phyloP scores from a whole-genome alignment of 2,888 invertebrate species.

The Coenonympha glycerion region DNA sequence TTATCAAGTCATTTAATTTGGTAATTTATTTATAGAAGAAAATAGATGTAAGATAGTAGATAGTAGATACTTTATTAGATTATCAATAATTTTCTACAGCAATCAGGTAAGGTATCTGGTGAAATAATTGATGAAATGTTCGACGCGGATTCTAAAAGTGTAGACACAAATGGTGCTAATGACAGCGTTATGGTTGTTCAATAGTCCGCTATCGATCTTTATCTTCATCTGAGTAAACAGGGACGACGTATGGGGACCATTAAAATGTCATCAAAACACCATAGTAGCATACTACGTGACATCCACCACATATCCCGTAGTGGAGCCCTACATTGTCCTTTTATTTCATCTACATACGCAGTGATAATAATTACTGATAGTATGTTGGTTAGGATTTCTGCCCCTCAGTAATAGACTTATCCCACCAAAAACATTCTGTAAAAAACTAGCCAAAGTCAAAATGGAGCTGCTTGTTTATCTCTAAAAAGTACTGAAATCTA shows the following conservation, averaged over 20 bases:
- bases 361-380: no score
- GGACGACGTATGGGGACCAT: constrained; percentile 29
- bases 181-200: constrained; percentile 35
- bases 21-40: no score
- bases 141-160: constrained; percentile 28
- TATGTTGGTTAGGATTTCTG: no score
- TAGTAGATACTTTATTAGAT: neutral
- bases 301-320: constrained; percentile 16
- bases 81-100: neutral
- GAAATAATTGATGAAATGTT: constrained; percentile 23
- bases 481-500: no score
- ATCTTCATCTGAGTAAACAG: constrained; percentile 33
- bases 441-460: no score
- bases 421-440: no score
- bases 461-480: no score
- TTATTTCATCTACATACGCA: no score
- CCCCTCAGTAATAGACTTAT: no score
- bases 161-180: constrained; percentile 24
- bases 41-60: no score
- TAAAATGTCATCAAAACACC: constrained; percentile 29
- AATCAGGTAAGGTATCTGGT: neutral
- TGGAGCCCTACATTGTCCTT: neutral
- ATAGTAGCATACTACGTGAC: constrained; percentile 22
- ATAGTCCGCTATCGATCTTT: no score
- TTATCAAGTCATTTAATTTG: no score